These are phyloP conservation scores for Scarus forsteni DNA, from an alignment of 2,797 vertebrate genomes.

Conservation along the genomic window DNA sequence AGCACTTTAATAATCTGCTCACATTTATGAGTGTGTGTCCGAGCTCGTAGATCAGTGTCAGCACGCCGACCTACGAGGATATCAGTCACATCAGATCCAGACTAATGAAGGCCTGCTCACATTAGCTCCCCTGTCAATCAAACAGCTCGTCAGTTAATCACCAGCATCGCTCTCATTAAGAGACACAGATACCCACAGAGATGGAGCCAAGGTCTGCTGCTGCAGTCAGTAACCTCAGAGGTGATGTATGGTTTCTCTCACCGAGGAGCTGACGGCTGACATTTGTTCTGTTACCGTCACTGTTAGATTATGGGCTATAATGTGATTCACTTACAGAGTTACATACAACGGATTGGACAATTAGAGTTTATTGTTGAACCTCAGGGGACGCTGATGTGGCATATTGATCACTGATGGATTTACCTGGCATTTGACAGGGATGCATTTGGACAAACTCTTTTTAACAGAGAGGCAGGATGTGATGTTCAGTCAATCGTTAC, in stretches of 20 bases:
- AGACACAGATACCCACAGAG: constrained; percentile 49
- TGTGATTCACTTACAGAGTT: not conserved
- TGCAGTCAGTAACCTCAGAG: not conserved
- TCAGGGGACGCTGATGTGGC: not conserved
- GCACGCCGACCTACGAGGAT: constrained; percentile 36
- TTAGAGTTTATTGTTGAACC: not conserved
- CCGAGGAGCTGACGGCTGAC: not conserved
- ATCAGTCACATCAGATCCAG: constrained; percentile 53
- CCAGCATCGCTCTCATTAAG: constrained; percentile 59
- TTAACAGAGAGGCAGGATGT: too few relatives aligned
- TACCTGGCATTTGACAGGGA: not conserved
- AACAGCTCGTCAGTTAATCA: constrained; percentile 53
- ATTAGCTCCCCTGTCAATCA: constrained; percentile 71
- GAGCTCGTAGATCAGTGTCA: constrained; percentile 68
- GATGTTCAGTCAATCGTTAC: too few relatives aligned
- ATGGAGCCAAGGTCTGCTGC: constrained; percentile 24
- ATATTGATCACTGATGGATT: not conserved
- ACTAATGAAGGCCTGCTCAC: constrained; percentile 69
- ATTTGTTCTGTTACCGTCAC: not conserved
- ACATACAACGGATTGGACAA: too few relatives aligned
- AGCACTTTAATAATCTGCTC: constrained; percentile 57
- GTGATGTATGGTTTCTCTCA: constrained; percentile 16
- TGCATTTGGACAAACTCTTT: too few relatives aligned
- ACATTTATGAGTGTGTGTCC: constrained; percentile 56
- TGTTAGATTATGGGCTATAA: not conserved